Conservation (phyloP, 2,888 invertebrate species). For the Gisinianus flammeolus region DNA sequence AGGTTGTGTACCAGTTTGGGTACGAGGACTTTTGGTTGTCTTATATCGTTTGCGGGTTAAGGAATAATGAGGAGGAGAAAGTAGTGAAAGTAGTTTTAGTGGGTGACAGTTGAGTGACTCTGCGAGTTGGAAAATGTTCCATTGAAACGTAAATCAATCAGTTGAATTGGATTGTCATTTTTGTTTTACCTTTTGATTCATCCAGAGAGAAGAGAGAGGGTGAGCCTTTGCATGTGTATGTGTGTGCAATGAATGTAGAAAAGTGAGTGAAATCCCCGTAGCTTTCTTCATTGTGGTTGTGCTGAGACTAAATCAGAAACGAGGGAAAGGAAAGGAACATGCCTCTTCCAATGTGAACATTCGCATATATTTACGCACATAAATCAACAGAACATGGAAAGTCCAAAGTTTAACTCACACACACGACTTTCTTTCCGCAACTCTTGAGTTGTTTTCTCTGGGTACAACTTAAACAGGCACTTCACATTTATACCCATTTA, state of each 20-base stretch:
- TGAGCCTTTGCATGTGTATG: not conserved
- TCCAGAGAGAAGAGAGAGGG: not conserved
- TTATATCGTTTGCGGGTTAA: constrained; percentile 1
- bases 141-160: constrained; percentile 33
- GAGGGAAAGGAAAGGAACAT: too few relatives aligned
- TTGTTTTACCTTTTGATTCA: constrained; percentile 22
- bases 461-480: constrained; percentile 26
- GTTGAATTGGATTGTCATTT: constrained; percentile 40
- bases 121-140: not conserved
- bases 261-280: not conserved
- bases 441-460: constrained; percentile 25
- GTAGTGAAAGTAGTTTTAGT: not conserved
- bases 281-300: not conserved
- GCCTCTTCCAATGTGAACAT: not conserved
- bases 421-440: constrained; percentile 10
- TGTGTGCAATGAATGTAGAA: too few relatives aligned
- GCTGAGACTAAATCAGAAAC: not conserved
- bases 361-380: not conserved
- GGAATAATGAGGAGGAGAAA: not conserved
- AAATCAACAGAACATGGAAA: constrained; percentile 24
- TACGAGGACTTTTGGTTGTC: too few relatives aligned
- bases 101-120: not conserved
- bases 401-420: constrained; percentile 26
- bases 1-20: too few relatives aligned
- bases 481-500: constrained; percentile 26